phyloP scores from a whole-genome alignment of 2,113 vertebrate genomes.

The Origma solitaria region DNA sequence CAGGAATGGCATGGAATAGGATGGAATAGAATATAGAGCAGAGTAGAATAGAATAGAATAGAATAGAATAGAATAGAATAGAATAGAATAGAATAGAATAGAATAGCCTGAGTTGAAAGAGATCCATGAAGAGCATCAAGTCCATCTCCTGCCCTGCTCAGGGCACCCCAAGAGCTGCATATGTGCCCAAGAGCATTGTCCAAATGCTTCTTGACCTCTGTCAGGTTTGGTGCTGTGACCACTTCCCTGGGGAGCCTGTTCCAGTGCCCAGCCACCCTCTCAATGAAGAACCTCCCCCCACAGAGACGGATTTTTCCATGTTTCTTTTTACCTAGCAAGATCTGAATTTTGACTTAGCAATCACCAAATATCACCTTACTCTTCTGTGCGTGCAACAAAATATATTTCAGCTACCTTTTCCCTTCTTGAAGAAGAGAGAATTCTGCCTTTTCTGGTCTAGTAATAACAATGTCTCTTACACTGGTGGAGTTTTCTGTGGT shows the following conservation, averaged over 20 bases:
- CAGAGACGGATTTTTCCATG: rapidly evolving
- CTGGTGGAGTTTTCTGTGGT: background rate
- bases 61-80: background rate
- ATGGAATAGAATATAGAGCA: background rate
- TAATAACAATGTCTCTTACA: background rate
- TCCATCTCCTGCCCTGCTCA: background rate
- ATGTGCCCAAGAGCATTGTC: no score
- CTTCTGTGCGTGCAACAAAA: background rate
- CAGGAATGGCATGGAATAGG: background rate
- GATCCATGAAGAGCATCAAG: rapidly evolving
- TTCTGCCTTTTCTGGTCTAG: background rate
- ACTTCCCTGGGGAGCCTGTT: no score
- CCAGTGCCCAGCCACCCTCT: no score
- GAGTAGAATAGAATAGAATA: background rate
- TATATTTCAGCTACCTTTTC: background rate
- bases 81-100: background rate
- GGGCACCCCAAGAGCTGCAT: no score
- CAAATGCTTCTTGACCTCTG: no score
- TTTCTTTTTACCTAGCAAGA: background rate
- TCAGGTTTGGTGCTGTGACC: no score
- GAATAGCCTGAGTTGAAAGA: background rate
- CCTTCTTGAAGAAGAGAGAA: background rate
- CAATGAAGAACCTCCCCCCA: background rate
- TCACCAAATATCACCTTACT: background rate
- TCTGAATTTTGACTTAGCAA: background rate